Evolutionary conservation across 64 coral and sea anemone genomes (phyloP).

Genomic region (Actinia tenebrosa): DNA sequence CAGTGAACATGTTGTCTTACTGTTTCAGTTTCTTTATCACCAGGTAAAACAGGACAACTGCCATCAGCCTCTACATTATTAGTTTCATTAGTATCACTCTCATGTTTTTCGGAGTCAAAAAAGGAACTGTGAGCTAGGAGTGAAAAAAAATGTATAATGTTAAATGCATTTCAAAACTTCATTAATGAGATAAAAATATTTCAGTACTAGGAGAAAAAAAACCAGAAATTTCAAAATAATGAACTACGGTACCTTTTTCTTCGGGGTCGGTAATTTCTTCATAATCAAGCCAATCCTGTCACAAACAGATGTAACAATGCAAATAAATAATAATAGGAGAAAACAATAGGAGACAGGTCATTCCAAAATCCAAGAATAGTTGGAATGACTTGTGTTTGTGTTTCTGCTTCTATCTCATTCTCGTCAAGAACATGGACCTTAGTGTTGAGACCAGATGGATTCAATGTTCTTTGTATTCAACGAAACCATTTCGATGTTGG

Average conservation of each 20-base stretch:
- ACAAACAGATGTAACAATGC: background rate
- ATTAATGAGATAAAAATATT: too few relatives aligned
- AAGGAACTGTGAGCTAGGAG: constrained; percentile 70
- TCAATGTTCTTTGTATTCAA: too few relatives aligned
- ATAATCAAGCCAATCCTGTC: constrained; percentile 80
- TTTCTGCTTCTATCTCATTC: too few relatives aligned
- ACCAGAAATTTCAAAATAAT: background rate
- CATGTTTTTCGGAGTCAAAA: constrained; percentile 44
- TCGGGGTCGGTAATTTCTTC: constrained; percentile 90
- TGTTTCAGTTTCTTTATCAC: constrained; percentile 45
- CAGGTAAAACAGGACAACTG: constrained; percentile 44
- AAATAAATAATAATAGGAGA: too few relatives aligned
- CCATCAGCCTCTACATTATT: constrained; percentile 6
- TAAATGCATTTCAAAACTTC: too few relatives aligned
- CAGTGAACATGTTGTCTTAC: constrained; percentile 14
- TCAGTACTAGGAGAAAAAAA: too few relatives aligned
- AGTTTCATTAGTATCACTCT: constrained; percentile 5
- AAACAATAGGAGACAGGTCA: too few relatives aligned
- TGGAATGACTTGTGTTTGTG: too few relatives aligned
- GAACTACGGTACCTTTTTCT: constrained; percentile 62
- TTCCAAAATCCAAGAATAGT: too few relatives aligned
- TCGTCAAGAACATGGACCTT: too few relatives aligned
- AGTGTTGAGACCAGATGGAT: too few relatives aligned
- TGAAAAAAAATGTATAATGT: background rate
- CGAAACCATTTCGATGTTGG: too few relatives aligned